A percentile compares a stretch with the other conserved stretches of the same genome.
phyloP scores from a whole-genome alignment of 2,797 vertebrate species.

The Dendrocincla tyrannina region DNA sequence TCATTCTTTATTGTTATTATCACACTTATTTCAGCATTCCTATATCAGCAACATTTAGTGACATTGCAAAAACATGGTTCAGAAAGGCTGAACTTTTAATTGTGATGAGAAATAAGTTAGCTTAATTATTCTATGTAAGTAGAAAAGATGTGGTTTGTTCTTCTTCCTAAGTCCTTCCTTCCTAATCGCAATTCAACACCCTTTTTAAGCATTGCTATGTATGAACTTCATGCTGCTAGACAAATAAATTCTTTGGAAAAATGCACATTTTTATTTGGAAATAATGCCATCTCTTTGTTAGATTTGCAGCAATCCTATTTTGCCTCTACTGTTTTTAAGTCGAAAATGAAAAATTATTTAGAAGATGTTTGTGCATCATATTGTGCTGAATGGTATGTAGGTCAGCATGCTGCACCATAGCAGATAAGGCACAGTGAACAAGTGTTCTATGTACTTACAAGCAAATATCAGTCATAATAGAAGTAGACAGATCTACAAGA shows the following conservation, averaged over 20 bases:
- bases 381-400: conserved; percentile 99
- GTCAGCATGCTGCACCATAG: conserved; percentile 98
- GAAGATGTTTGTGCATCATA: conserved; percentile 97
- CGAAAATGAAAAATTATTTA: conserved; percentile 96
- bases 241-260: conserved; percentile 93
- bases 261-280: conserved; percentile 91
- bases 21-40: conserved; percentile 69
- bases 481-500: conserved; percentile 99
- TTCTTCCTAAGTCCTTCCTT: conserved; percentile 73
- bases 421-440: conserved; percentile 99
- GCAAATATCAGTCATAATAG: conserved; percentile 99
- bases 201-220: conserved; percentile 76
- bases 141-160: conserved; percentile 77
- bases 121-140: conserved; percentile 75
- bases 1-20: conserved; percentile 70
- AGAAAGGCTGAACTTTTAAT: conserved; percentile 81
- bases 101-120: conserved; percentile 80
- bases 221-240: conserved; percentile 93
- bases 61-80: conserved; percentile 64
- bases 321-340: conserved; percentile 98
- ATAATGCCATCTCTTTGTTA: conserved; percentile 98
- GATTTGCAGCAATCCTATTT: conserved; percentile 98
- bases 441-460: conserved; percentile 99
- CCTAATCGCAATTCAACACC: conserved; percentile 83
- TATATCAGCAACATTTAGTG: conserved; percentile 72